phyloP scores from a whole-genome alignment of 2,888 invertebrate genomes.

The Perizoma flavofasciatum region DNA sequence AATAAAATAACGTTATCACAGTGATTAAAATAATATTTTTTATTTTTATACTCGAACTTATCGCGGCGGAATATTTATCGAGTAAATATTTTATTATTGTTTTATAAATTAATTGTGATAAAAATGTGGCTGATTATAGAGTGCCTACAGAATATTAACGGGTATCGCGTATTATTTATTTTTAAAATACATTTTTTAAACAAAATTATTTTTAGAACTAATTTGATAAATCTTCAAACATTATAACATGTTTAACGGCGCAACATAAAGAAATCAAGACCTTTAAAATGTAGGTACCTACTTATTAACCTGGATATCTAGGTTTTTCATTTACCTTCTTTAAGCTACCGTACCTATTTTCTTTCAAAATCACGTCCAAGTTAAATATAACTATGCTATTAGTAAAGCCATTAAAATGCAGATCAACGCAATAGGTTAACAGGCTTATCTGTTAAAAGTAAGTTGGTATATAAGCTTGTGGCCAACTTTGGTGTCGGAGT shows the following conservation, averaged over 20 bases:
- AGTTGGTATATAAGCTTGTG: no score
- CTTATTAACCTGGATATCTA: no score
- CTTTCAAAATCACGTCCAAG: constrained; percentile 16
- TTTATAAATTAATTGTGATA: constrained; percentile 59
- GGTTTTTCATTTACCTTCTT: constrained; percentile 8
- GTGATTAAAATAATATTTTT: constrained; percentile 43
- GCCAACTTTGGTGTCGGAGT: no score
- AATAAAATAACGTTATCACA: constrained; percentile 40
- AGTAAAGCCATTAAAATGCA: constrained; percentile 2
- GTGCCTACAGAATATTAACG: constrained; percentile 1
- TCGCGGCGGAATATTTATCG: constrained; percentile 72
- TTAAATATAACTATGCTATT: constrained; percentile 7
- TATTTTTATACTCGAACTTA: constrained; percentile 66
- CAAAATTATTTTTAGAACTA: not conserved
- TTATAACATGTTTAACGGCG: no score
- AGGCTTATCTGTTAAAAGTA: no score
- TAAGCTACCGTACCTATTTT: constrained; percentile 2
- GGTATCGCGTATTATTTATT: not conserved
- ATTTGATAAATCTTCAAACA: no score
- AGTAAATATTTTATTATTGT: constrained; percentile 54
- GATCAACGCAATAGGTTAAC: not conserved
- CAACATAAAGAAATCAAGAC: no score
- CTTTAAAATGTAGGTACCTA: no score
- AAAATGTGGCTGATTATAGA: constrained; percentile 35
- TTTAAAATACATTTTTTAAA: no score